Evolutionary conservation across 2,797 vertebrate genomes (phyloP).

Genomic region (Allobates femoralis): DNA sequence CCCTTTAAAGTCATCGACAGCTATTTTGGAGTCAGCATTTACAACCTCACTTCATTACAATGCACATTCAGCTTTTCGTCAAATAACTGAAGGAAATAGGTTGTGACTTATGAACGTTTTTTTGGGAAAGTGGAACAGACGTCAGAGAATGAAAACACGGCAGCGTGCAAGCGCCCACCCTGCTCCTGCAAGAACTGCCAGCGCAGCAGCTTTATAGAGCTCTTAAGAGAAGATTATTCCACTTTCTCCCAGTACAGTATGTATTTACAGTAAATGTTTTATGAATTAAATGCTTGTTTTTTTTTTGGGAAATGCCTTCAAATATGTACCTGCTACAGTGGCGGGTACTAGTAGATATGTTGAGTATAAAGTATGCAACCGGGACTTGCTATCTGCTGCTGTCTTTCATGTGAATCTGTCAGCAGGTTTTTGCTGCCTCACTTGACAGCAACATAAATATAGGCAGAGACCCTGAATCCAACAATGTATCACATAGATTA

Average conservation of each 20-base stretch:
- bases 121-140: constrained; percentile 16
- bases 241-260: neutral
- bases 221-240: constrained; percentile 35
- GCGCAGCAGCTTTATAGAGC: constrained; percentile 27
- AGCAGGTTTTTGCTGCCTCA: no score
- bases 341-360: no score
- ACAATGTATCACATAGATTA: no score
- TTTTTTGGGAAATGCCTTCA: neutral
- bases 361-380: neutral
- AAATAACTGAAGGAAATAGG: constrained; percentile 22
- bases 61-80: constrained; percentile 29
- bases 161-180: constrained; percentile 18
- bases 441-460: no score
- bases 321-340: neutral
- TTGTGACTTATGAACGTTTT: constrained; percentile 15
- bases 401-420: neutral
- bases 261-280: constrained; percentile 42
- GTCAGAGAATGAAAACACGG: neutral
- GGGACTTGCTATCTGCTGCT: neutral
- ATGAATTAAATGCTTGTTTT: constrained; percentile 11
- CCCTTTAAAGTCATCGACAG: neutral
- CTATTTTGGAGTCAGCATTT: neutral
- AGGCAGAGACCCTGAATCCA: no score
- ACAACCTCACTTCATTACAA: neutral
- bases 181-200: constrained; percentile 16